Conservation (phyloP, 2,888 invertebrate genomes). For the Patella ulyssiponensis region DNA sequence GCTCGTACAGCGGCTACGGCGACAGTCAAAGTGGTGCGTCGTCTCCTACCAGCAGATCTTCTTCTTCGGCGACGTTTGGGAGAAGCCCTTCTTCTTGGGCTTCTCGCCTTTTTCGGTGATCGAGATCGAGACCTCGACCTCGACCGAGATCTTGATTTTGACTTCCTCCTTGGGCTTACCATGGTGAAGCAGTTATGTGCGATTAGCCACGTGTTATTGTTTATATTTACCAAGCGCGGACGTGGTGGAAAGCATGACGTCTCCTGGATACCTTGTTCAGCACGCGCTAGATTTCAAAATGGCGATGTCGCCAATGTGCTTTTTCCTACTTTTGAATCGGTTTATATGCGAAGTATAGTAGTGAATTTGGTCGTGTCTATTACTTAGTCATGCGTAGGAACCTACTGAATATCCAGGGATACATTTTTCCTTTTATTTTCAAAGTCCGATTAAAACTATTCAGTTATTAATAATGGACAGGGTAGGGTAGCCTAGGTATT, state of each 20-base stretch:
- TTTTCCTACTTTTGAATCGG: too few relatives aligned
- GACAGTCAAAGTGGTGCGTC: background rate
- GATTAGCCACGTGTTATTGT: background rate
- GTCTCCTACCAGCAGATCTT: background rate
- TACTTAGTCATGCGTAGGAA: too few relatives aligned
- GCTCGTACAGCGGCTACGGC: slow-evolving; percentile 10
- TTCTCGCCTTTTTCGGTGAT: background rate
- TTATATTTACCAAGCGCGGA: background rate
- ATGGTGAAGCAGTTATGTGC: background rate
- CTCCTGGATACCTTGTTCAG: background rate
- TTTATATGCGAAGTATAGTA: too few relatives aligned
- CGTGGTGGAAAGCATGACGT: background rate
- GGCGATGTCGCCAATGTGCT: background rate
- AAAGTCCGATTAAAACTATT: too few relatives aligned
- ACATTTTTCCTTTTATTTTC: too few relatives aligned
- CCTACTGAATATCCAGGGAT: too few relatives aligned
- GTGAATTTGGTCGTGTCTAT: too few relatives aligned
- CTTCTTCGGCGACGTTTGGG: background rate
- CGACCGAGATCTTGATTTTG: background rate
- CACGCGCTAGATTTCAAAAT: background rate
- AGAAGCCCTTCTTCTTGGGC: background rate
- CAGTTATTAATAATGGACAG: too few relatives aligned
- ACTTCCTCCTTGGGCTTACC: background rate
- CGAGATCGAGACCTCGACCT: slow-evolving; percentile 1
- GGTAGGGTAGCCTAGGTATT: too few relatives aligned